A percentile compares a stretch with the other conserved stretches of the same genome.
Evolutionary conservation across 2,888 invertebrate genomes (phyloP).

Genomic region (Gerris lacustris): DNA sequence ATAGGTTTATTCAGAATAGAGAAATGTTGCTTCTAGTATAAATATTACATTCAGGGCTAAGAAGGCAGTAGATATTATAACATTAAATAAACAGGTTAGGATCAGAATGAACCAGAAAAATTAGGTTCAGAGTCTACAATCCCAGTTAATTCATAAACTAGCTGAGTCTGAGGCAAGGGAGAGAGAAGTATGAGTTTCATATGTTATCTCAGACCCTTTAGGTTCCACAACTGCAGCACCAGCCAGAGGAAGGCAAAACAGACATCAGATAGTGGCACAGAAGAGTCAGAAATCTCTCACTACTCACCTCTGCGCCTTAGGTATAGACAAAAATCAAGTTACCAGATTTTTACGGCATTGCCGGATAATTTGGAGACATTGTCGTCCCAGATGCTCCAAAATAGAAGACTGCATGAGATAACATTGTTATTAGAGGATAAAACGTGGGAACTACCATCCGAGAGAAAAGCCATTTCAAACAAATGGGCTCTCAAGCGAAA

Average conservation of each 20-base stretch:
- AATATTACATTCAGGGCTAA: background rate
- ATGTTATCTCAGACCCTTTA: background rate
- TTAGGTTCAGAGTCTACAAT: background rate
- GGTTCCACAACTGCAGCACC: no score
- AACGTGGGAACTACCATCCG: conserved; percentile 12
- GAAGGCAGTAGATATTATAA: background rate
- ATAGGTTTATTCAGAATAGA: background rate
- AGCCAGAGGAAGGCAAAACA: no score
- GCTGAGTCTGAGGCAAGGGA: background rate
- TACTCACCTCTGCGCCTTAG: no score
- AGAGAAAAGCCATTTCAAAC: conserved; percentile 5
- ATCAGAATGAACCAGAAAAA: background rate
- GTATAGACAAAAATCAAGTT: background rate
- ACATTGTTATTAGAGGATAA: conserved; percentile 2
- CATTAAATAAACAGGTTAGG: background rate
- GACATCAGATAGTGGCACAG: no score
- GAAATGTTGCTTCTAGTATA: background rate
- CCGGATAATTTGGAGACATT: background rate
- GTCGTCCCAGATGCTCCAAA: background rate
- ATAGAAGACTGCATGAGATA: conserved; percentile 12
- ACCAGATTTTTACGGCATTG: background rate
- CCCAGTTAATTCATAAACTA: no score
- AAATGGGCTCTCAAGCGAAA: conserved; percentile 11
- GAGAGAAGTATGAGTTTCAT: background rate
- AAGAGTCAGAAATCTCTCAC: no score